Percentiles rank a stretch among this genome's conserved stretches.
phyloP scores from a whole-genome alignment of 2,888 invertebrate genomes.

The Halictus ligatus region DNA sequence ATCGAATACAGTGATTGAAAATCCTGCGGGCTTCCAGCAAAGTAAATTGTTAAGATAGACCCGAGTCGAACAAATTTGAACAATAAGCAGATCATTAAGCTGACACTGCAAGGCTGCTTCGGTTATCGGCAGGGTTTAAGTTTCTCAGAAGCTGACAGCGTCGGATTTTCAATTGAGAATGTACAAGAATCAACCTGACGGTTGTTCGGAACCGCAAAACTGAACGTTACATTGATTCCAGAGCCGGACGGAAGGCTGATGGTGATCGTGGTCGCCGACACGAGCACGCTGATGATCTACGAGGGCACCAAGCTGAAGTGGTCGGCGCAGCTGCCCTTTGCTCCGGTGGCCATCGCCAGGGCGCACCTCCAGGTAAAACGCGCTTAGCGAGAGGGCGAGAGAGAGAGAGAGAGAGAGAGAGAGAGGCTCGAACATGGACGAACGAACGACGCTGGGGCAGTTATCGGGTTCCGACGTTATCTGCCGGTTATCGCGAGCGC shows the following conservation, averaged over 20 bases:
- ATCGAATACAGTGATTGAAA: conserved; percentile 52
- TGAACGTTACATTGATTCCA: conserved; percentile 76
- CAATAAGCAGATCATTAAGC: too few species aligned
- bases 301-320: conserved; percentile 93
- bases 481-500: conserved; percentile 64
- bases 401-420: too few species aligned
- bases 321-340: conserved; percentile 93
- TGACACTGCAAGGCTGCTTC: too few species aligned
- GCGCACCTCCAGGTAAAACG: conserved; percentile 88
- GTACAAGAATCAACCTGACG: too few species aligned
- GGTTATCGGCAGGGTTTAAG: too few species aligned
- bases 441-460: conserved; percentile 45
- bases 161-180: too few species aligned
- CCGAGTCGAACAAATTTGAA: too few species aligned
- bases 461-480: conserved; percentile 65
- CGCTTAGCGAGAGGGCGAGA: neutral
- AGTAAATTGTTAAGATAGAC: too few species aligned
- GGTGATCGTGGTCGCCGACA: conserved; percentile 92
- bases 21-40: too few species aligned
- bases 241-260: conserved; percentile 90
- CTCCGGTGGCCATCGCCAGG: conserved; percentile 90
- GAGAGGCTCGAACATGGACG: conserved; percentile 9
- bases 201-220: too few species aligned
- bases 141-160: too few species aligned
- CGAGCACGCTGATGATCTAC: conserved; percentile 93